Conservation (phyloP, 2,113 vertebrate species). For the Petrocephalus zakoni region DNA sequence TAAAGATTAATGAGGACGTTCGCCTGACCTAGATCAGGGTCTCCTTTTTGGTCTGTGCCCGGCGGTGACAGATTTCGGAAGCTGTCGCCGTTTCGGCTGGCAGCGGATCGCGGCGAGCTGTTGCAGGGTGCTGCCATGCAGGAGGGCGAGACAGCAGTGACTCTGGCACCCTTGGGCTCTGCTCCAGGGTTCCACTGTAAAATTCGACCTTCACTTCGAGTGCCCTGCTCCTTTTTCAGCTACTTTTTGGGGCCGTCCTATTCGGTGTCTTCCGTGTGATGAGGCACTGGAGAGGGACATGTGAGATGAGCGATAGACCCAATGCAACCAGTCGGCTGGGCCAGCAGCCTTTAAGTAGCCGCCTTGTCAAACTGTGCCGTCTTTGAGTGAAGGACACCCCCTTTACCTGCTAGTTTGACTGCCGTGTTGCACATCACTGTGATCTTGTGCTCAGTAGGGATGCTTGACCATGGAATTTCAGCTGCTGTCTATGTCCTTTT, state of each 20-base stretch:
- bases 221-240: not conserved
- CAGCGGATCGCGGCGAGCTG: not conserved
- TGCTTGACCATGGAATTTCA: not conserved
- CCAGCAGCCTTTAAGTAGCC: too few relatives aligned
- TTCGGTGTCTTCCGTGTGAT: too few relatives aligned
- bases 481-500: not conserved
- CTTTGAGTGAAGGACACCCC: not conserved
- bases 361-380: not conserved
- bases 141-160: not conserved
- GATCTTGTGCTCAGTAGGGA: not conserved
- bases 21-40: not conserved
- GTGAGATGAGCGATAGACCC: too few relatives aligned
- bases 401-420: not conserved
- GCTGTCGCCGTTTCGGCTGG: not conserved
- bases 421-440: not conserved
- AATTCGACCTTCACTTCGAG: not conserved
- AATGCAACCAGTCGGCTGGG: too few relatives aligned
- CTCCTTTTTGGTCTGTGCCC: not conserved
- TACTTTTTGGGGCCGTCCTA: too few relatives aligned
- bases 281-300: too few relatives aligned
- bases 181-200: not conserved
- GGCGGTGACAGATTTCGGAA: not conserved
- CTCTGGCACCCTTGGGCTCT: not conserved
- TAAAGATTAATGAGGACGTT: slow-evolving; percentile 30
- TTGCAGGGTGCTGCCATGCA: not conserved